These are phyloP conservation scores for Melitaea athalia DNA, from an alignment of 2,888 invertebrate genomes.

Conservation along the genomic window DNA sequence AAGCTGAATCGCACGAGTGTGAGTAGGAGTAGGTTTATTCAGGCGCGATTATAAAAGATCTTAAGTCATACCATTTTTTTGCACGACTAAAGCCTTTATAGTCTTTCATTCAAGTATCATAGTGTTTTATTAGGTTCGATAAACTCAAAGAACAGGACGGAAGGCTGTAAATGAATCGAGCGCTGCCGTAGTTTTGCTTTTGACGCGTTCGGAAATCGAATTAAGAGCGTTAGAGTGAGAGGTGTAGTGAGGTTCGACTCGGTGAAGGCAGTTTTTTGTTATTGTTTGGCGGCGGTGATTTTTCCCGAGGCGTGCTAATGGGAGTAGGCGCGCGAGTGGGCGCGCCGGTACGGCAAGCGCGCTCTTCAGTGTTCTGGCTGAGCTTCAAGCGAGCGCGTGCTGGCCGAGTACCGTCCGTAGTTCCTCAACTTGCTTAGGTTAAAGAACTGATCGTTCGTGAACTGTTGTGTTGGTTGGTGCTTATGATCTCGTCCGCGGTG, in stretches of 20 bases:
- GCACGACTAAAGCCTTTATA: conserved; percentile 47
- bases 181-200: conserved; percentile 66
- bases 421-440: conserved; percentile 43
- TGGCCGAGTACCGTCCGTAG: conserved; percentile 61
- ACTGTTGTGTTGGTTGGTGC: conserved; percentile 66
- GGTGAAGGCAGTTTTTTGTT: conserved; percentile 77
- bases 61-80: conserved; percentile 39
- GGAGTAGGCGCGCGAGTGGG: conserved; percentile 81
- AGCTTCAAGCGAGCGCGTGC: conserved; percentile 81
- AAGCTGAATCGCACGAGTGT: conserved; percentile 79
- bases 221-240: conserved; percentile 81
- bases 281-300: conserved; percentile 77
- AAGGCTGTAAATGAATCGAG: conserved; percentile 76
- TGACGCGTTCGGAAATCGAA: conserved; percentile 81
- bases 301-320: conserved; percentile 81
- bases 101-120: conserved; percentile 16
- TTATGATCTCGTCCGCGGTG: conserved; percentile 62
- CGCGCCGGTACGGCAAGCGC: conserved; percentile 79
- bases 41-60: conserved; percentile 47
- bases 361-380: conserved; percentile 82
- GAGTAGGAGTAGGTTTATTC: conserved; percentile 78
- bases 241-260: conserved; percentile 69
- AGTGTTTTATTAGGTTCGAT: conserved; percentile 34
- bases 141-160: conserved; percentile 68
- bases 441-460: conserved; percentile 48